Base-by-base conservation (phyloP, 1,140 invertebrate genomes). In the Limonius californicus region DNA sequence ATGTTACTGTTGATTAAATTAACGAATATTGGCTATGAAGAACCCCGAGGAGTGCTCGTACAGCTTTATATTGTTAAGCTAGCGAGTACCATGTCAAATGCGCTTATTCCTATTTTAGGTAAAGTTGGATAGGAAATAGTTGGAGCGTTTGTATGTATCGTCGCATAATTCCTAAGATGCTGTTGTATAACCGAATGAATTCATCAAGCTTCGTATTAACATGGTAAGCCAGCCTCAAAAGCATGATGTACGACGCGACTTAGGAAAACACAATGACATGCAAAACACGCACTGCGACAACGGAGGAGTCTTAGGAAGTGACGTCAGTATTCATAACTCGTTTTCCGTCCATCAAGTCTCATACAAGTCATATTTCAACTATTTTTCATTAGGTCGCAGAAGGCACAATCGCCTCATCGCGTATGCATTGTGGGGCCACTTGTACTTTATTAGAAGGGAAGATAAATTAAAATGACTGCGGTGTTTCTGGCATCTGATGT, bases 371-470 rank as follows among this genome's bases (percentile, higher is more conserved):
- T 65, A 62, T 65, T 65, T 65, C 64, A 65, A 65, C 64, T 59
- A 62, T 65, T 65, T 65, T 65, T 65, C 60, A 62, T 65, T 62
- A 65, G 35, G n/a, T 39, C n/a, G 35, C 35, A 39, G 35, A 39
- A 39, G 35, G 35, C n/a, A 39, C 50, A 62, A 62, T 57, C 30
- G 53, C 32, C 64, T 65, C 64, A 65, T 65, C 56, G 45, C 53
- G 64, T 65, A 65, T 65, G 64, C 64, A 65, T 65, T 65, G 64
- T 65, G 55, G 57, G 23, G 47, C 60, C 60, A 62, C 64, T 65
- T 65, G 60, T 62, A 62, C 64, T 65, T 65, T 65, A 65, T 65
- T 65, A 65, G 64, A 62, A 62, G 57, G 60, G 60, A 65, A 62
- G 64, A 65, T 62, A 62, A 65, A 65, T 65, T 65, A 65, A 65